These are phyloP conservation scores for Hoplostethus mediterraneus DNA, from an alignment of 2,797 vertebrate genomes.

Conservation along the genomic window DNA sequence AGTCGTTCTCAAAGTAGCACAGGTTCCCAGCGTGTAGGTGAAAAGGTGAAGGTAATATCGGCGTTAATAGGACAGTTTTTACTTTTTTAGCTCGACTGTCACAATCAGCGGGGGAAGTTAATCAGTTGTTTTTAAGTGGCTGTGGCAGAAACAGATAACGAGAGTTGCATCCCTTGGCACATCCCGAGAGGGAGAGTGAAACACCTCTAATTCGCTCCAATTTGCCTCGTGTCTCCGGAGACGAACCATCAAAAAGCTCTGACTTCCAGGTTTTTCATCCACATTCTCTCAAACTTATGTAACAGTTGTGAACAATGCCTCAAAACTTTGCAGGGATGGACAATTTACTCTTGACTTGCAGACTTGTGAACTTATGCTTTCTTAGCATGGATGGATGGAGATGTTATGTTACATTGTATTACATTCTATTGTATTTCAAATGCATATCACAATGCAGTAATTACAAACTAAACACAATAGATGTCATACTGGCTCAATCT, in stretches of 20 bases:
- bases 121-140: slow-evolving; percentile 58
- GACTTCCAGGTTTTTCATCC: slow-evolving; percentile 40
- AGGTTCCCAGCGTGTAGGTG: slow-evolving; percentile 37
- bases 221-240: slow-evolving; percentile 49
- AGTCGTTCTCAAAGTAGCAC: slow-evolving; percentile 25
- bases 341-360: neutral
- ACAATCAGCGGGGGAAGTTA: slow-evolving; percentile 40
- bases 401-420: too few species aligned
- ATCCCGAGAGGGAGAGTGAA: slow-evolving; percentile 34
- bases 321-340: slow-evolving; percentile 16
- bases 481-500: too few species aligned
- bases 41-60: slow-evolving; percentile 50
- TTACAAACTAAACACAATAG: too few species aligned
- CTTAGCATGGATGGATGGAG: too few species aligned
- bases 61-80: slow-evolving; percentile 40
- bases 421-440: too few species aligned
- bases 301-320: slow-evolving; percentile 21
- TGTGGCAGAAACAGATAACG: slow-evolving; percentile 52
- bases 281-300: slow-evolving; percentile 13
- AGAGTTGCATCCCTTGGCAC: slow-evolving; percentile 40
- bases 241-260: slow-evolving; percentile 37
- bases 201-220: slow-evolving; percentile 47
- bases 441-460: neutral
- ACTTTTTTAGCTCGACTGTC: slow-evolving; percentile 45
- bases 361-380: slow-evolving; percentile 27